phyloP scores from a whole-genome alignment of 92 coral and sea anemone genomes.

The Micromussa lordhowensis region DNA sequence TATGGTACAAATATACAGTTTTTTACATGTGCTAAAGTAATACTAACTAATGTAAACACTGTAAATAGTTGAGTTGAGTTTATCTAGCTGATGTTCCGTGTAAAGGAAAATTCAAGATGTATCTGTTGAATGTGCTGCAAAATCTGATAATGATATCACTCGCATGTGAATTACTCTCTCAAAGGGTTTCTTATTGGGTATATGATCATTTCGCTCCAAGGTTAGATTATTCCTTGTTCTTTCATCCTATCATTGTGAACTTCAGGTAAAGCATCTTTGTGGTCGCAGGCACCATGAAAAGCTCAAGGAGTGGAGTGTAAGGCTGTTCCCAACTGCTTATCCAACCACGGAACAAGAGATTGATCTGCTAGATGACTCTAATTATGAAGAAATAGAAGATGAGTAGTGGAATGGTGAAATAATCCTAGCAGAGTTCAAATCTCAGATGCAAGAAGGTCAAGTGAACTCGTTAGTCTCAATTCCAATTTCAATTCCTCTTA shows the following conservation, averaged over 20 bases:
- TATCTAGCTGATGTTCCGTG: neutral
- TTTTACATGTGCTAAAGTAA: too few relatives aligned
- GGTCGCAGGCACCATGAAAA: constrained; percentile 62
- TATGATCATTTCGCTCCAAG: too few relatives aligned
- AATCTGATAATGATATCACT: neutral
- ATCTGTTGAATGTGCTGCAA: too few relatives aligned
- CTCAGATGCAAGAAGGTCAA: neutral
- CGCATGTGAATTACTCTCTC: neutral
- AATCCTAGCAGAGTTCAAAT: neutral
- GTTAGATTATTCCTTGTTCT: too few relatives aligned
- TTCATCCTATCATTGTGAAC: neutral
- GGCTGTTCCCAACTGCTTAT: constrained; percentile 29
- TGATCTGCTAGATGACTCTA: constrained; percentile 46
- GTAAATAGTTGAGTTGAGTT: neutral
- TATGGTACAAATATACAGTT: too few relatives aligned
- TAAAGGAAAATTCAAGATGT: too few relatives aligned
- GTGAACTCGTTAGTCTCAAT: neutral
- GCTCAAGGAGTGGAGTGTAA: constrained; percentile 36
- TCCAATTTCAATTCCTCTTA: neutral
- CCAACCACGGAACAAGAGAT: constrained; percentile 59
- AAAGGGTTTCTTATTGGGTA: too few relatives aligned
- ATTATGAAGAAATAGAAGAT: constrained; percentile 47
- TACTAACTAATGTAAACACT: too few relatives aligned
- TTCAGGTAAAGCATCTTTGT: constrained; percentile 62
- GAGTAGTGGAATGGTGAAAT: neutral